These are phyloP conservation scores for Drosophila teissieri DNA, from an alignment of 1,140 invertebrate species.

Conservation along the genomic window DNA sequence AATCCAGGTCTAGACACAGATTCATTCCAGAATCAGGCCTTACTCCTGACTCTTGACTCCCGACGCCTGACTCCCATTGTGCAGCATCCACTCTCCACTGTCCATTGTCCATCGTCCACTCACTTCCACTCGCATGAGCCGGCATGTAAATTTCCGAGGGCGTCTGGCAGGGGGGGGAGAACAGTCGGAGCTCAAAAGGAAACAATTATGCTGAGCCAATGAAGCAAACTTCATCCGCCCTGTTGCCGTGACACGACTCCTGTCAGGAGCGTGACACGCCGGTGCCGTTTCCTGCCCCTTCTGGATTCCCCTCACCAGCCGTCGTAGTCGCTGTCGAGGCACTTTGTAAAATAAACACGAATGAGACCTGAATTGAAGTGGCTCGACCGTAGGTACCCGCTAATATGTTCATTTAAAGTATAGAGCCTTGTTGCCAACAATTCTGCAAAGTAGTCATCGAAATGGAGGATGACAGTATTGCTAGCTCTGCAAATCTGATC, in stretches of 20 bases:
- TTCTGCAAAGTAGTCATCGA: too few species aligned
- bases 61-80: not conserved
- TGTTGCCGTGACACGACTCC: conserved; percentile 48
- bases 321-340: conserved; percentile 40
- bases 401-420: not conserved
- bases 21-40: not conserved
- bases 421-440: too few species aligned
- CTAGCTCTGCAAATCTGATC: too few species aligned
- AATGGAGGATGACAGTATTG: too few species aligned
- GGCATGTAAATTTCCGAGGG: conserved; percentile 59
- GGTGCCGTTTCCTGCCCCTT: conserved; percentile 3
- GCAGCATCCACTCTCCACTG: not conserved
- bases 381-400: not conserved
- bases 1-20: not conserved
- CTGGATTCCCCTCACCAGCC: too few species aligned
- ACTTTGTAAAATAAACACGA: conserved; percentile 73
- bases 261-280: conserved; percentile 37
- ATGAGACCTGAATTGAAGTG: not conserved
- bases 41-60: not conserved
- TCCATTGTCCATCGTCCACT: conserved; percentile 26
- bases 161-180: conserved; percentile 10
- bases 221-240: conserved; percentile 66
- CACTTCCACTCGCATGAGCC: conserved; percentile 13
- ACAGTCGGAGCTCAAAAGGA: conserved; percentile 46
- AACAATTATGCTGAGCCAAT: conserved; percentile 79